Evolutionary conservation across 2,113 vertebrate genomes (phyloP).

Genomic region (Sinosuthora webbiana): DNA sequence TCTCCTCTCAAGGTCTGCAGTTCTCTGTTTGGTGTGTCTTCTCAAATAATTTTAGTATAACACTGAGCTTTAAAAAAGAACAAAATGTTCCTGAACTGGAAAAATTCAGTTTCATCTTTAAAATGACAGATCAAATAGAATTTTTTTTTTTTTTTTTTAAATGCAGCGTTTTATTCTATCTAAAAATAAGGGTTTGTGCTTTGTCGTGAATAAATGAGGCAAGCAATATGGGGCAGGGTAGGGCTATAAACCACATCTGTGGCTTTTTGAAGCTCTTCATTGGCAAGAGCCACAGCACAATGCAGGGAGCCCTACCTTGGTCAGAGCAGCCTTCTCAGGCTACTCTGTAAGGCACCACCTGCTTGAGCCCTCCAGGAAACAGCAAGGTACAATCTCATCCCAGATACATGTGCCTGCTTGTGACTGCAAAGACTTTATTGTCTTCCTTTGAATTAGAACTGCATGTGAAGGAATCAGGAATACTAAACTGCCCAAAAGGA

Average conservation of each 20-base stretch:
- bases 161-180: not conserved
- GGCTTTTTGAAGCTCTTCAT: not conserved
- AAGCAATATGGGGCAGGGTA: not conserved
- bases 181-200: not conserved
- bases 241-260: not conserved
- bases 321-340: not conserved
- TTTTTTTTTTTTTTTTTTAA: not conserved
- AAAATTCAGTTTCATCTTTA: slow-evolving; percentile 2
- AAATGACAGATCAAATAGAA: slow-evolving; percentile 11
- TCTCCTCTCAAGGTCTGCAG: not conserved
- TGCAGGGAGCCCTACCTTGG: not conserved
- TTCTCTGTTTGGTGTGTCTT: not conserved
- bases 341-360: not conserved
- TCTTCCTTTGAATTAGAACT: not conserved
- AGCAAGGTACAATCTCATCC: not conserved
- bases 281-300: not conserved
- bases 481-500: not conserved
- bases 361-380: not conserved
- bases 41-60: not conserved
- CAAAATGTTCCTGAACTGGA: not conserved
- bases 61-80: not conserved
- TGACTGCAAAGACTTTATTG: not conserved
- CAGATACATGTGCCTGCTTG: not conserved
- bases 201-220: not conserved
- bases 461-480: not conserved